Percentiles rank a stretch among this genome's conserved stretches.
Evolutionary conservation across 2,797 vertebrate genomes (phyloP).

Genomic region (Tympanoctomys barrerae): DNA sequence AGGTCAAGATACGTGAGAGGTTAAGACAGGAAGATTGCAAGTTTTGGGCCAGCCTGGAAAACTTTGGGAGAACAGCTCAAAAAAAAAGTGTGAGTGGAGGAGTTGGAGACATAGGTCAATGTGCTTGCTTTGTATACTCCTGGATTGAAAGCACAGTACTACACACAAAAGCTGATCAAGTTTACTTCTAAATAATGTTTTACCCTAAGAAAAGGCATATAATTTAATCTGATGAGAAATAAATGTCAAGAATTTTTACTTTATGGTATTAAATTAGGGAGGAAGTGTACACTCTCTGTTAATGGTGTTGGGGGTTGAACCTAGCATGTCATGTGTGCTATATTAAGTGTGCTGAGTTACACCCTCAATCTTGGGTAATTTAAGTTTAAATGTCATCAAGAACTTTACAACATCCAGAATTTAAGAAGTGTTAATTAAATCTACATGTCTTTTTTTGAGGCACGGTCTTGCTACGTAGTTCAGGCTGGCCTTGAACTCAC

Average conservation of each 20-base stretch:
- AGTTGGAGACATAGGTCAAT: not conserved
- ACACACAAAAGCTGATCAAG: not conserved
- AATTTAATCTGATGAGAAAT: constrained; percentile 41
- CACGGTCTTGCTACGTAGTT: not conserved
- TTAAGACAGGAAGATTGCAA: not conserved
- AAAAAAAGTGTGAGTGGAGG: not conserved
- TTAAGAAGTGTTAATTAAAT: not conserved
- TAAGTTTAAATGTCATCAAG: constrained; percentile 55
- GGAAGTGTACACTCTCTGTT: not conserved
- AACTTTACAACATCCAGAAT: constrained; percentile 39
- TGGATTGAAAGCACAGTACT: not conserved
- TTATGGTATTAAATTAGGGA: constrained; percentile 25
- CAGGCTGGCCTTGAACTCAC: not conserved
- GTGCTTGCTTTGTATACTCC: not conserved
- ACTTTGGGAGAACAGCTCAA: not conserved
- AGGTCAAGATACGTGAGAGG: not conserved
- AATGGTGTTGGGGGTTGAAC: not conserved
- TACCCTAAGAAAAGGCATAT: not conserved
- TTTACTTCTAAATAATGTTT: not conserved
- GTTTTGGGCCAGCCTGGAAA: not conserved
- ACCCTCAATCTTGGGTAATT: not conserved
- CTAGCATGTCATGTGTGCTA: not conserved
- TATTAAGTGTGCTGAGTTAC: not conserved
- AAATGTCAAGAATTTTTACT: constrained; percentile 59
- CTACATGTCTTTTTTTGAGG: no score